Base-by-base conservation (phyloP, 2,797 vertebrate genomes). In the Nannoperca australis region DNA sequence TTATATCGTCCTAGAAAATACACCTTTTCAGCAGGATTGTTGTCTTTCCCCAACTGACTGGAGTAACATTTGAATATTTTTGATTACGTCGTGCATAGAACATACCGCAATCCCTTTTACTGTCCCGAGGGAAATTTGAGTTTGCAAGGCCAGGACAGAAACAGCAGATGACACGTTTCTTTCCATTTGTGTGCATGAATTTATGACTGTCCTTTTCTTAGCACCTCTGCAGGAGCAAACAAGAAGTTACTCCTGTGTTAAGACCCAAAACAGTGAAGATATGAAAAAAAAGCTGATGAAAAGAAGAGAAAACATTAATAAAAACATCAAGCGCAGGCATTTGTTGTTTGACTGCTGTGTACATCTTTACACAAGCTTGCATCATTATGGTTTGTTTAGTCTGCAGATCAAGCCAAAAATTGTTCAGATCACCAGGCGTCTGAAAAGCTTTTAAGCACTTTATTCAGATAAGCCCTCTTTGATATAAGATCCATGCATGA, bases 391-490 rank as follows among this genome's bases (percentile, higher is more conserved):
- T 91, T 93, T 93, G 92, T 94, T 94, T 94, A 92, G 92, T 93
- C 87, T 91, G 88, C 91, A 91, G 89, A 92, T 94, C 92, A 92
- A 93, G 91, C 91, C 90, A 91, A 85, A 92, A 91, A 92, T 76
- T 87, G 91, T 91, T 92, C 91, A 89, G 89, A 93, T 93, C 92
- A 91, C 85, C 93, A 93, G 92, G 92, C 92, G 84, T 92, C 90
- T 90, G 88, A 92, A 94, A 94, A 93, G 91, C 93, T 94, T 93
- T 94, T 94, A 94, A 94, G 93, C 91, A 93, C 92, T 93, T 94
- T 92, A 94, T 93, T 92, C 89, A 70, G 90, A 93, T 94, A 93
- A 94, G 87, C 90, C 88, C 81, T 90, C 86, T 91, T 89, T 92
- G 91, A 93, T 93, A 93, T 90, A 87, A 89, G 90, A 93, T 93